Conservation (phyloP, 2,797 vertebrate genomes). For the Micropoecilia bifurca region DNA sequence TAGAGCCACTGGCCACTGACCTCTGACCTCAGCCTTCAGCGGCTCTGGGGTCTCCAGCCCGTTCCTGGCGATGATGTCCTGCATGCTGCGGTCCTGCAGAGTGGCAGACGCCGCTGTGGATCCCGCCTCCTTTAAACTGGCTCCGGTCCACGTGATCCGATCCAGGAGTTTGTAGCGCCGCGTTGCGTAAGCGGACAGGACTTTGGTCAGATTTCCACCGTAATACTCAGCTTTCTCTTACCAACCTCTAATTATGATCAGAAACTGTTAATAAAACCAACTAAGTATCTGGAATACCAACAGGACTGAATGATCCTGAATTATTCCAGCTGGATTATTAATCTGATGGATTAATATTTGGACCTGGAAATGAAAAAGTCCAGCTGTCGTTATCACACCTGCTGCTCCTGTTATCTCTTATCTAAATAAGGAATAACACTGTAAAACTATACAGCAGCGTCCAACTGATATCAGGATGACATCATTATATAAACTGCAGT, state of each 20-base stretch:
- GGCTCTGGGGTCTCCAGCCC: conserved; percentile 75
- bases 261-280: not conserved
- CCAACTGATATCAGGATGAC: not conserved
- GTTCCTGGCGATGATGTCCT: conserved; percentile 67
- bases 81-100: conserved; percentile 59
- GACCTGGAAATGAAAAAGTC: not conserved
- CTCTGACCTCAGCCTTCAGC: conserved; percentile 69
- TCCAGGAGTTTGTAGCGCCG: not conserved
- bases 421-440: conserved; percentile 9
- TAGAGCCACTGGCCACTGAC: conserved; percentile 49
- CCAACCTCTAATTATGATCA: not conserved
- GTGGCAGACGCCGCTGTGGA: not conserved
- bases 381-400: not conserved
- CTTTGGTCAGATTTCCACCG: conserved; percentile 35
- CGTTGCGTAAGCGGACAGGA: conserved; percentile 51
- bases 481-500: not conserved
- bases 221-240: conserved; percentile 17
- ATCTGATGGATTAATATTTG: conserved; percentile 9
- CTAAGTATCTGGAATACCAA: not conserved
- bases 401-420: not conserved
- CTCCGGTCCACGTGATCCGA: not conserved
- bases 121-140: not conserved
- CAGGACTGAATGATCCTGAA: not conserved
- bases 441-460: not conserved
- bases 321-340: not conserved